Evolutionary conservation across 2,113 vertebrate genomes (phyloP), one percentile per base, ranked within the genome.

Genomic region (mouse (Mus musculus)): DNA sequence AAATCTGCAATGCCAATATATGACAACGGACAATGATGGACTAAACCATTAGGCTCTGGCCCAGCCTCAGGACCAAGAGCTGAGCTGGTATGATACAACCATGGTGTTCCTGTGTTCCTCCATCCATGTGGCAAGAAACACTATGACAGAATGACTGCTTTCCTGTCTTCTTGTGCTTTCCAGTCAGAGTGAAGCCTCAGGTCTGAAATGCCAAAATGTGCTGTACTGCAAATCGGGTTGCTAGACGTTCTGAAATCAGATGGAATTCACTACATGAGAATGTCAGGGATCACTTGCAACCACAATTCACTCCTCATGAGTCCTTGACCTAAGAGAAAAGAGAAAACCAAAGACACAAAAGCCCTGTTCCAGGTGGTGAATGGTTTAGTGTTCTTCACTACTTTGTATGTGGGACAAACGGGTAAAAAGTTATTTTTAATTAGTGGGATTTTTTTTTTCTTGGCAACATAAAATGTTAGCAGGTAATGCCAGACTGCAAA

Each of bases 91-190:
- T 24, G 17, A 71, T 42, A 56, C 46, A 78, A 52, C 9, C 59
- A 0, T 26, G 78, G 12, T 28, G 1, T 20, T 84, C 14, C 22
- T 77, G 11, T 46, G 88, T 59, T 72, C 30, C 12, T 61, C 42
- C 7, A 76, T n/a, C 1, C 2, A 2, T 0, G 1, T 42, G 12
- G 22, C 59, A 56, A 30, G n/a, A 93, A 69, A 4, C 1, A 2
- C 42, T 1, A 67, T 14, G n/a, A 12, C 28, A 49, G 7, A 14
- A 19, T 2, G 24, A 52, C 10, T 46, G 13, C 30, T 39, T 24
- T 4, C 14, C 52, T 28, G 9, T 52, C 77, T 92, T 77, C 4
- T 24, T 28, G 84, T 17, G 52, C 42, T 78, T 82, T 20, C 46
- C 0, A 61, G 33, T 33, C 49, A 33, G 8, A 33, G 9, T n/a